These are phyloP conservation scores for Plotosus lineatus DNA, from an alignment of 2,113 vertebrate genomes.

Conservation along the genomic window DNA sequence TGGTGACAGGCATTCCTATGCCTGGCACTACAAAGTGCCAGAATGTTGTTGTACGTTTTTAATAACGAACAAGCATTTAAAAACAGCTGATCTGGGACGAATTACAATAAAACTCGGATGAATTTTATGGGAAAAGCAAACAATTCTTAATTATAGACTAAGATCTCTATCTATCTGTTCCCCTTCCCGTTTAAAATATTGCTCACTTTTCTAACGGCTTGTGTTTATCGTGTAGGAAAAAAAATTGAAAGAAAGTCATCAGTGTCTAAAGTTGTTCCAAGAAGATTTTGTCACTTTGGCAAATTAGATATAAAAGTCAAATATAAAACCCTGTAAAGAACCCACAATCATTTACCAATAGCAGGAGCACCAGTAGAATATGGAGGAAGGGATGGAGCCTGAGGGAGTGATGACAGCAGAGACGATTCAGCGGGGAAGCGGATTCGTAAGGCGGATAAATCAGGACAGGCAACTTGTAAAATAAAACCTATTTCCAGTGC, in stretches of 20 bases:
- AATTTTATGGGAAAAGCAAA: too few relatives aligned
- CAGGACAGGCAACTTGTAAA: conserved; percentile 19
- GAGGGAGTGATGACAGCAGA: background rate
- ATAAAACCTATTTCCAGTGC: conserved; percentile 32
- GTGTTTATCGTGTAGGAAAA: background rate
- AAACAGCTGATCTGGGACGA: too few relatives aligned
- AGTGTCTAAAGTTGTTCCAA: background rate
- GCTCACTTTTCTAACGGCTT: background rate
- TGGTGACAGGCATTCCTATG: too few relatives aligned
- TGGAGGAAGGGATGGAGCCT: background rate
- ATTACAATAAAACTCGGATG: too few relatives aligned
- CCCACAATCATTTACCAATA: conserved; percentile 20
- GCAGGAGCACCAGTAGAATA: conserved; percentile 2
- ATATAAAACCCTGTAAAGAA: background rate
- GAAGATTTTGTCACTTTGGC: background rate
- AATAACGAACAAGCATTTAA: too few relatives aligned
- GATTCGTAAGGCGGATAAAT: conserved; percentile 44
- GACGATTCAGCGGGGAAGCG: background rate
- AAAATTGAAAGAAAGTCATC: background rate
- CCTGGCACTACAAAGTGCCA: too few relatives aligned
- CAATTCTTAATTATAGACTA: too few relatives aligned
- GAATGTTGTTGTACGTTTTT: too few relatives aligned
- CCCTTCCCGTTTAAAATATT: too few relatives aligned
- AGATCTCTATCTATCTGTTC: too few relatives aligned
- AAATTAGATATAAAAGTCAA: background rate